Evolutionary conservation across 2,113 vertebrate species (phyloP).

Genomic region (Eupsittula cactorum): DNA sequence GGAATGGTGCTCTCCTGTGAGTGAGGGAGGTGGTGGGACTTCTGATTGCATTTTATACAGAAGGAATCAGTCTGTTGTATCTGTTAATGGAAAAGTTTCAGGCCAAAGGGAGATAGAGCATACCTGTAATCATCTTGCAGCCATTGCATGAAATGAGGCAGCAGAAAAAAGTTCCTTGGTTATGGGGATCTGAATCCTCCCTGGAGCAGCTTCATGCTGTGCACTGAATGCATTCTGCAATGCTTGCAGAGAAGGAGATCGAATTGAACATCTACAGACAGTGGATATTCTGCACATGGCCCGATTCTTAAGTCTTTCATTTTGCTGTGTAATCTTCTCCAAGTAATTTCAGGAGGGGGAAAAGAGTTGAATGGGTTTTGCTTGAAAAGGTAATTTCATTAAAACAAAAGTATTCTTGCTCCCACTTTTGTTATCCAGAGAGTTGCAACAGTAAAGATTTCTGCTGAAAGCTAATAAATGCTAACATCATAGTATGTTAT

Average conservation of each 20-base stretch:
- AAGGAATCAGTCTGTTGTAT: background rate
- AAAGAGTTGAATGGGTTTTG: background rate
- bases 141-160: background rate
- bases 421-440: background rate
- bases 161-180: background rate
- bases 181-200: background rate
- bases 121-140: background rate
- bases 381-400: background rate
- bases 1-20: too few species aligned
- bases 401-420: background rate
- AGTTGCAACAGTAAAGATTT: background rate
- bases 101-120: background rate
- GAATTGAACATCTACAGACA: background rate
- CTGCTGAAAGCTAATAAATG: background rate
- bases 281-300: background rate
- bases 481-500: background rate
- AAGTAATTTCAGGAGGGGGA: background rate
- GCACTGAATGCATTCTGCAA: fast-evolving
- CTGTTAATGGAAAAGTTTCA: background rate
- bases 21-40: background rate
- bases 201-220: background rate
- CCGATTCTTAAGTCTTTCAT: background rate
- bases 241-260: background rate
- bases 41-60: too few species aligned
- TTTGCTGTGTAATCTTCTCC: background rate